Conservation (phyloP, 2,888 invertebrate genomes). For the Peribatodes rhomboidaria region DNA sequence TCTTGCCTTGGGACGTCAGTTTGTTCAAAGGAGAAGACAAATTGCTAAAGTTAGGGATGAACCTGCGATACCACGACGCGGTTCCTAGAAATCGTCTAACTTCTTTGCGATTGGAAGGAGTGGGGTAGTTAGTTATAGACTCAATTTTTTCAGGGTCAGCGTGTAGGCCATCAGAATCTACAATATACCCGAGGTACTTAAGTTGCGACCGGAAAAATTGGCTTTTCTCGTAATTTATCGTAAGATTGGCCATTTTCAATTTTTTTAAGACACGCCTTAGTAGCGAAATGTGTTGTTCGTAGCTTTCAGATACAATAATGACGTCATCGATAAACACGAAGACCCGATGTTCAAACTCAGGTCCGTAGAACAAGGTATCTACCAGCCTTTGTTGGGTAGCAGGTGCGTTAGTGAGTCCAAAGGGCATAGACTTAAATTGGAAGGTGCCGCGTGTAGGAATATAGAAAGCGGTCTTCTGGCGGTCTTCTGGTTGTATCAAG, state of each 20-base stretch:
- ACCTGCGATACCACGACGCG: slow-evolving; percentile 49
- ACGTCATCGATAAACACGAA: slow-evolving; percentile 49
- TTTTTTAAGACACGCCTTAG: slow-evolving; percentile 40
- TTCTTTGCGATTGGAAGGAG: slow-evolving; percentile 46
- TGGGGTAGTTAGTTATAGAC: slow-evolving; percentile 45
- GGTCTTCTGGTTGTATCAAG: slow-evolving; percentile 24
- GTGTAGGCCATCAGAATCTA: slow-evolving; percentile 45
- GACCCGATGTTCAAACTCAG: slow-evolving; percentile 26
- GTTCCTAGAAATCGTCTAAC: slow-evolving; percentile 48
- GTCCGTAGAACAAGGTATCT: slow-evolving; percentile 42
- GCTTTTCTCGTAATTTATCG: slow-evolving; percentile 46
- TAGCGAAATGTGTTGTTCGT: slow-evolving; percentile 41
- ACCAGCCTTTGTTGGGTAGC: slow-evolving; percentile 51
- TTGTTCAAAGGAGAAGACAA: slow-evolving; percentile 46
- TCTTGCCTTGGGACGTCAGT: slow-evolving; percentile 44
- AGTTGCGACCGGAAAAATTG: slow-evolving; percentile 44
- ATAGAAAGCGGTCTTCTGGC: slow-evolving; percentile 44
- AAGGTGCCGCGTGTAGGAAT: slow-evolving; percentile 47
- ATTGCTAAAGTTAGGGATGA: slow-evolving; percentile 46
- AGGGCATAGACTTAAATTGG: too few species aligned
- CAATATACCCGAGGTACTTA: slow-evolving; percentile 45
- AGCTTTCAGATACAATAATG: slow-evolving; percentile 36
- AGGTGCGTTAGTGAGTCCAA: slow-evolving; percentile 47
- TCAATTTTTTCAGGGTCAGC: slow-evolving; percentile 47
- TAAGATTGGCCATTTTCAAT: slow-evolving; percentile 43